Percentiles rank a stretch among this genome's conserved stretches.
Conservation (phyloP, 2,888 invertebrate species). For the Hoplodrina blanda region DNA sequence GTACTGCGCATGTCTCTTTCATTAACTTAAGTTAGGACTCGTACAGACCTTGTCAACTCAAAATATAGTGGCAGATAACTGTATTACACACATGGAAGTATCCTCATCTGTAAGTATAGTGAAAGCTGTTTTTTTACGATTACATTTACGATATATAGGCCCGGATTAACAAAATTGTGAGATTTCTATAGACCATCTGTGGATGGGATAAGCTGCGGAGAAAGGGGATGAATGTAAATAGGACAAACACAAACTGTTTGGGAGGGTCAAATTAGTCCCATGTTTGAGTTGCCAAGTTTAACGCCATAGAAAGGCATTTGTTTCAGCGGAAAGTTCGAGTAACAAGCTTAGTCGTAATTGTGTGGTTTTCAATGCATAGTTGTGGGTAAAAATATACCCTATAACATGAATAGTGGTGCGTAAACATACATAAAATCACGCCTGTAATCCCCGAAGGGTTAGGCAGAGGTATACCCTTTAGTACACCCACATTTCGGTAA, state of each 20-base stretch:
- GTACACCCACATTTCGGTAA: too few relatives aligned
- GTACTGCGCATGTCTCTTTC: conserved; percentile 71
- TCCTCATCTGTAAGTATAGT: conserved; percentile 17
- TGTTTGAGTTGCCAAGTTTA: conserved; percentile 51
- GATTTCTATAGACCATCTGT: conserved; percentile 44
- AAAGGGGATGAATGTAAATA: conserved; percentile 49
- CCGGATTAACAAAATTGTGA: conserved; percentile 36
- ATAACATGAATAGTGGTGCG: too few relatives aligned
- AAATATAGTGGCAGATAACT: conserved; percentile 10
- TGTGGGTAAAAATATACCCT: background rate
- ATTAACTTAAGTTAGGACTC: conserved; percentile 59
- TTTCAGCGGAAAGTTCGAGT: conserved; percentile 12
- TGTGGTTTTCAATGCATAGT: conserved; percentile 5
- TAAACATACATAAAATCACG: too few relatives aligned
- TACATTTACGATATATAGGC: conserved; percentile 39
- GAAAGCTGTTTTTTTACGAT: conserved; percentile 50
- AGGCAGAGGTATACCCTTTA: too few relatives aligned
- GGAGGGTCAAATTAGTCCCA: conserved; percentile 48
- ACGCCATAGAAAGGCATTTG: conserved; percentile 16
- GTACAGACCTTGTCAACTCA: conserved; percentile 59
- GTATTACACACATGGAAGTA: background rate
- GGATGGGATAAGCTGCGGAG: conserved; percentile 34
- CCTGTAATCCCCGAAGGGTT: too few relatives aligned
- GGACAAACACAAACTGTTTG: conserved; percentile 38
- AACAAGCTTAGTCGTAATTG: conserved; percentile 18